A percentile compares a stretch with the other conserved stretches of the same genome.
phyloP scores from a whole-genome alignment of 2,113 vertebrate genomes.

The Pithys albifrons region DNA sequence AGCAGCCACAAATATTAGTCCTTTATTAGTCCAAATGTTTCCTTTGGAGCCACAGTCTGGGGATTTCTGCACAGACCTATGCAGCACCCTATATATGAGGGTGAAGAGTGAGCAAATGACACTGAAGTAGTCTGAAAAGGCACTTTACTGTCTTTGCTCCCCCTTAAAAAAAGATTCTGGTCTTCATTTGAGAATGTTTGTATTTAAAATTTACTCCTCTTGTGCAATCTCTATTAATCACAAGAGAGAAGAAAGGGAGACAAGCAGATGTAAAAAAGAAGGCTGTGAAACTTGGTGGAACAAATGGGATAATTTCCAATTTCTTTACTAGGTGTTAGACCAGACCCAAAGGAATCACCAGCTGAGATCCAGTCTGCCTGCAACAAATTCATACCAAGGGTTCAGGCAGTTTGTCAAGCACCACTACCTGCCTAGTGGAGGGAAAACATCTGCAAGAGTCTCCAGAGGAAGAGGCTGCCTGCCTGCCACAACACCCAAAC shows the following conservation, averaged over 20 bases:
- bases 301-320: constrained; percentile 7
- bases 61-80: background rate
- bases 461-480: background rate
- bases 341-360: background rate
- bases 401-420: background rate
- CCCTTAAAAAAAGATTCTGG: accelerated
- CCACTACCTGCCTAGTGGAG: accelerated
- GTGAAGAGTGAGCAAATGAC: background rate
- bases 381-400: accelerated
- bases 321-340: constrained; percentile 34
- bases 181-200: background rate
- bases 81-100: background rate
- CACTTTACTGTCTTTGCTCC: background rate
- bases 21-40: background rate
- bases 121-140: background rate
- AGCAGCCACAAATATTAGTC: constrained; percentile 1
- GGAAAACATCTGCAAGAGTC: background rate
- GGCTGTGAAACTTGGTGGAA: background rate
- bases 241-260: background rate
- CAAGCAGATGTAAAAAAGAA: background rate
- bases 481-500: background rate
- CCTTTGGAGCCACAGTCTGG: background rate
- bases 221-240: background rate
- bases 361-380: background rate
- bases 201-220: background rate